Conservation (phyloP, 2,797 vertebrate species). For the Orientallactaga sibirica region DNA sequence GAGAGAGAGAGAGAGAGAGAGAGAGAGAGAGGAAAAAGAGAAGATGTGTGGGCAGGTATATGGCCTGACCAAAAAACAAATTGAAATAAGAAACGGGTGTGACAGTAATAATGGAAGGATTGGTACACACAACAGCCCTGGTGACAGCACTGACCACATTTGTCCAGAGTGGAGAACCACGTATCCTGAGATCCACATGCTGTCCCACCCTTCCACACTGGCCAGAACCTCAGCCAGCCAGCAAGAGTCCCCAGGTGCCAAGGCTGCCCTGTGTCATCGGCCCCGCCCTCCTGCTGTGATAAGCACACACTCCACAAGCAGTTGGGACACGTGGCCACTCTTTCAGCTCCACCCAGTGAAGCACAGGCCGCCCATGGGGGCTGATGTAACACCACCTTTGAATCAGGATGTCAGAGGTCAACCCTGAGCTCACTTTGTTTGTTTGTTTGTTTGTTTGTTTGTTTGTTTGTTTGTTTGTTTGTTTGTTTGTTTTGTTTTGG, state of each 20-base stretch:
- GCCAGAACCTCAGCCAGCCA: background rate
- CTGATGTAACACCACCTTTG: background rate
- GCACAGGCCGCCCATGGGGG: background rate
- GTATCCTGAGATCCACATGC: background rate
- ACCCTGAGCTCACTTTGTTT: background rate
- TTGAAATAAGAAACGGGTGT: background rate
- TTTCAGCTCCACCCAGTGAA: background rate
- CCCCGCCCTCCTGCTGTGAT: background rate
- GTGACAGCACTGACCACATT: background rate
- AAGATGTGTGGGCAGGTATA: too few species aligned
- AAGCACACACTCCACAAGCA: too few species aligned
- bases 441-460: too few species aligned
- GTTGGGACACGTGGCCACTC: background rate
- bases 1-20: too few species aligned
- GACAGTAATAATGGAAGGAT: too few species aligned
- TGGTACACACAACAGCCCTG: background rate
- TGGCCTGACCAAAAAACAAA: background rate
- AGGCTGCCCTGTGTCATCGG: background rate
- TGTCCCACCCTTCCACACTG: background rate
- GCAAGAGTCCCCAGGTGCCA: background rate
- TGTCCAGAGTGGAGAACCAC: background rate
- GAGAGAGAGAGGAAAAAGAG: too few species aligned
- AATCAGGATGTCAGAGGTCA: background rate
- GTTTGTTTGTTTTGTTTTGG: too few species aligned
- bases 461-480: too few species aligned